Evolutionary conservation across 2,113 vertebrate genomes (phyloP).

Genomic region (Dicerorhinus sumatrensis): DNA sequence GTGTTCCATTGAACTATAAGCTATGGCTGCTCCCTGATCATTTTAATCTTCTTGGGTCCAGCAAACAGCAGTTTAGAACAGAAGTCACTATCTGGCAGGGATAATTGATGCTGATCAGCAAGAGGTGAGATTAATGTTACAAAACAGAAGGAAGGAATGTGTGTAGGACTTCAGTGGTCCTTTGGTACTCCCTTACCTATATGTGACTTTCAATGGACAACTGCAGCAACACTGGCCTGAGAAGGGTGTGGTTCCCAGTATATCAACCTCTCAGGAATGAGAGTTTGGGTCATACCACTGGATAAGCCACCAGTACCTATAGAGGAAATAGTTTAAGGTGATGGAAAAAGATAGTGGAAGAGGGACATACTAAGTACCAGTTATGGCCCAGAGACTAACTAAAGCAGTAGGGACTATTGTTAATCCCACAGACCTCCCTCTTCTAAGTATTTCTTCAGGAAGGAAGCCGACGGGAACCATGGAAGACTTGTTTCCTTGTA

Average conservation of each 20-base stretch:
- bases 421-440: background rate
- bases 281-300: background rate
- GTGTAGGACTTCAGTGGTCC: background rate
- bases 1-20: background rate
- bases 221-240: background rate
- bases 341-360: background rate
- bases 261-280: background rate
- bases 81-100: too few relatives aligned
- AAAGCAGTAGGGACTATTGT: background rate
- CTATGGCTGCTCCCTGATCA: background rate
- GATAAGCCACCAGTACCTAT: background rate
- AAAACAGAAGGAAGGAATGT: background rate
- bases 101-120: background rate
- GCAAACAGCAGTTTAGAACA: background rate
- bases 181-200: background rate
- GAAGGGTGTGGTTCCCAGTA: background rate
- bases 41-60: background rate
- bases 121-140: background rate
- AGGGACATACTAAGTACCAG: background rate
- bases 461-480: background rate
- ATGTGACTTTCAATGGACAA: background rate
- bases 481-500: background rate
- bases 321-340: background rate
- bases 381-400: background rate
- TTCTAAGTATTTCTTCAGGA: background rate